Evolutionary conservation across 2,888 invertebrate genomes (phyloP).

Genomic region (Cephus rjabovi): DNA sequence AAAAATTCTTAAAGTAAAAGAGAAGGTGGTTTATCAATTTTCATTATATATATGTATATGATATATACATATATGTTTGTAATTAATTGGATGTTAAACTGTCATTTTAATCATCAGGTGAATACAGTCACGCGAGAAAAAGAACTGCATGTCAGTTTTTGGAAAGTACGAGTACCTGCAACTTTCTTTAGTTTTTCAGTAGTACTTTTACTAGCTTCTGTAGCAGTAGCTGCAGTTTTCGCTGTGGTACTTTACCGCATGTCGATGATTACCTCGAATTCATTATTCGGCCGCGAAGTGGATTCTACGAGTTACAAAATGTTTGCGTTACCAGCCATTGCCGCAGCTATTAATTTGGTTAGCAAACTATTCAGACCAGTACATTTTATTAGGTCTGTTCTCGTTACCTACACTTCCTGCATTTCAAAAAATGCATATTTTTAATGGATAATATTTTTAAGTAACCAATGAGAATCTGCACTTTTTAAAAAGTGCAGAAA

Average conservation of each 20-base stretch:
- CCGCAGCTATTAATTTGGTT: slow-evolving; percentile 81
- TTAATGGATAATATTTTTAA: too few species aligned
- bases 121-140: slow-evolving; percentile 69
- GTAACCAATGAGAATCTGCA: too few species aligned
- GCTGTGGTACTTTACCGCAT: slow-evolving; percentile 83
- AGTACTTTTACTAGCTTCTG: slow-evolving; percentile 73
- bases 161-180: slow-evolving; percentile 79
- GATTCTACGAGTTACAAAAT: slow-evolving; percentile 71
- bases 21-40: slow-evolving; percentile 59
- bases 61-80: neutral
- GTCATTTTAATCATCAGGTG: slow-evolving; percentile 15
- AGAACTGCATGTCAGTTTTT: slow-evolving; percentile 83
- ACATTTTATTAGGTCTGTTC: neutral
- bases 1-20: slow-evolving; percentile 79
- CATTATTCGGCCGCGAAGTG: slow-evolving; percentile 68
- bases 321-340: slow-evolving; percentile 79
- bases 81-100: neutral
- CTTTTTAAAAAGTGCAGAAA: too few species aligned
- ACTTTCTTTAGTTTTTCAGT: slow-evolving; percentile 78
- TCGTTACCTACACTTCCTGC: too few species aligned
- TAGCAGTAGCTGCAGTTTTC: slow-evolving; percentile 80
- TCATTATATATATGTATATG: too few species aligned
- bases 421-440: too few species aligned
- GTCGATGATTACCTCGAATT: slow-evolving; percentile 73
- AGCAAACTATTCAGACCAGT: slow-evolving; percentile 40